phyloP scores from a whole-genome alignment of 2,888 invertebrate genomes.

The Pristionchus arcanus region DNA sequence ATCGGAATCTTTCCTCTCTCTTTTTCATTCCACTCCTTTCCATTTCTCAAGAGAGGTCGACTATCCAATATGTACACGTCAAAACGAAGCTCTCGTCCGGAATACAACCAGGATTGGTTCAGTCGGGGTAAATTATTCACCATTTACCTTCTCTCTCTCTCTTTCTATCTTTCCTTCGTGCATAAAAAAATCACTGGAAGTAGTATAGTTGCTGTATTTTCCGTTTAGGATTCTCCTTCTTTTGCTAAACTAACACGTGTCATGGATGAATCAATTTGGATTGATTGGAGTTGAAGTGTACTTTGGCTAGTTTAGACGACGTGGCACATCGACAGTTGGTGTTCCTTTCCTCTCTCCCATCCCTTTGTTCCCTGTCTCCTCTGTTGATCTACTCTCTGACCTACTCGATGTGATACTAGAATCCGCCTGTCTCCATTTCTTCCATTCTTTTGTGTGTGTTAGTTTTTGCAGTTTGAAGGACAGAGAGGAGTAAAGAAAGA shows the following conservation, averaged over 20 bases:
- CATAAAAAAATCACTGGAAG: neutral
- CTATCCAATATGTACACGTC: conserved; percentile 20
- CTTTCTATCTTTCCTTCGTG: neutral
- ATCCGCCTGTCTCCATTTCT: conserved; percentile 14
- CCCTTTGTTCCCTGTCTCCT: neutral
- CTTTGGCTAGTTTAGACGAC: conserved; percentile 18
- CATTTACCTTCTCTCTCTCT: neutral
- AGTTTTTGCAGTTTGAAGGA: conserved; percentile 53
- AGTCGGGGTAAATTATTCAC: conserved; percentile 32
- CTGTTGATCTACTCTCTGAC: neutral
- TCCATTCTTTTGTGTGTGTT: conserved; percentile 43
- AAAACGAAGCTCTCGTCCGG: conserved; percentile 39
- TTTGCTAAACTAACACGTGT: neutral
- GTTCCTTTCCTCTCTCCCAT: neutral
- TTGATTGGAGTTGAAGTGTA: conserved; percentile 9
- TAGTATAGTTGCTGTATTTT: neutral
- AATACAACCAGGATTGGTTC: conserved; percentile 38
- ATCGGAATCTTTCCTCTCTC: neutral
- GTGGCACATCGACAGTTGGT: neutral
- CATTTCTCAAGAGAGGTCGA: conserved; percentile 11
- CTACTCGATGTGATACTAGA: conserved; percentile 16
- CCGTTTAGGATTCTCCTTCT: neutral
- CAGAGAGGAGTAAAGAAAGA: conserved; percentile 14
- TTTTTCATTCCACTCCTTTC: conserved; percentile 6
- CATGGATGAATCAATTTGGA: neutral